Evolutionary conservation across 2,113 vertebrate species (phyloP).

Genomic region (Cyanocitta stelleri): DNA sequence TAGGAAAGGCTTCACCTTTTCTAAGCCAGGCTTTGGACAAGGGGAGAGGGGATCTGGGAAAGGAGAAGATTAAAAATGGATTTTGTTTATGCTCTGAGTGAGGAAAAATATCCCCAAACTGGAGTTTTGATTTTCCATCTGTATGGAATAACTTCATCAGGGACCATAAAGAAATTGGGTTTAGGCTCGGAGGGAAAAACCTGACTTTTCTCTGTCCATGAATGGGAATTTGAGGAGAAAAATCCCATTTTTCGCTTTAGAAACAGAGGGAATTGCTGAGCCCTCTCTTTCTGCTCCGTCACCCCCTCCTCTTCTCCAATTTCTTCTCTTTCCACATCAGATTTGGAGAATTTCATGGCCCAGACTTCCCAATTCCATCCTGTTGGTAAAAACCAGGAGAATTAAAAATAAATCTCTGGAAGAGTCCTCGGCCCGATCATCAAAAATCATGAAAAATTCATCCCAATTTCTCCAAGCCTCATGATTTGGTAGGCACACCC

Average conservation of each 20-base stretch:
- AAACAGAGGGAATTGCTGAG: neutral
- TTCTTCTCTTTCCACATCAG: neutral
- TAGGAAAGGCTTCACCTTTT: neutral
- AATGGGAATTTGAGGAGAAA: neutral
- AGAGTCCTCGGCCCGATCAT: neutral
- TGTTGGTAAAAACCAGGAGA: neutral
- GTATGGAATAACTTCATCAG: neutral
- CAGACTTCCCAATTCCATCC: neutral
- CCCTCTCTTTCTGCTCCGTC: neutral
- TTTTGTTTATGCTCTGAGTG: neutral
- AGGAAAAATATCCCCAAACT: neutral
- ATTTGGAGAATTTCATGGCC: neutral
- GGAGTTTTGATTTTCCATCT: neutral
- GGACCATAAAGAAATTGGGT: neutral
- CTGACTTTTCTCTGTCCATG: neutral
- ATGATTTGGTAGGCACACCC: slow-evolving; percentile 40
- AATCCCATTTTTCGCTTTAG: neutral
- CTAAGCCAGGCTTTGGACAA: neutral
- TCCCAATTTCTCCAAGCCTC: slow-evolving; percentile 4
- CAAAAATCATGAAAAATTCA: slow-evolving; percentile 56
- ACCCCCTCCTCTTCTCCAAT: neutral
- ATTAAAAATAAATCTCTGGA: neutral
- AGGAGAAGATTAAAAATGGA: neutral
- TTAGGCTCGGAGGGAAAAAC: neutral
- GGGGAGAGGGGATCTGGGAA: neutral